Evolutionary conservation across 64 coral and sea anemone genomes (phyloP), one percentile per base, ranked within the genome.

Genomic region (Catalaphyllia jardinei): DNA sequence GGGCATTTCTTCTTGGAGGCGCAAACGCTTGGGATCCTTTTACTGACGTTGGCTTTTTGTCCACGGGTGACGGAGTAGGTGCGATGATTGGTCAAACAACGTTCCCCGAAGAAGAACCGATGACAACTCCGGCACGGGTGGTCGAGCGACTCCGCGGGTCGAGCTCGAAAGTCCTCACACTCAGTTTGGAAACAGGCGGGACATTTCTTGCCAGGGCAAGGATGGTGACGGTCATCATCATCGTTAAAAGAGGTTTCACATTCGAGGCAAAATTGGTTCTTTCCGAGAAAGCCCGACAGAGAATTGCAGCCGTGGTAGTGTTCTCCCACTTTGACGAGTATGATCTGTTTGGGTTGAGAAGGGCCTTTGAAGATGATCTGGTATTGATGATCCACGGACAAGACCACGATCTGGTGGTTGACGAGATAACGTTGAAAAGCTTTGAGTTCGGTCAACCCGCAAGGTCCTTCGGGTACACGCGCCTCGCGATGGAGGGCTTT

Each of bases 371-470:
- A 86, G 10, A 89, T 62, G 10, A 88, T 71, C 6, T 50, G 76
- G 84, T 89, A 89, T 4, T 88, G 19, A 2, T 89, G 87, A 14
- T 90, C 60, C 51, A 55, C 76, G 8, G 94, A 82, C 20, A 96
- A 62, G 3, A 96, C 79, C 52, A 73, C 85, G 19, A 96, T 61
- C 54, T 96, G 94, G 50, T 89, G 92, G 0, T 78, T 57, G 4
- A 15, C 4, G 1, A 96, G 60, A 46, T n/a, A 4, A 1, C 9
- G 60, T 92, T 96, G 79, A 86, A 96, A 89, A 13, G 2, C 75
- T 10, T 89, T 78, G 1, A 96, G 38, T 79, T 96, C 86, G n/a
- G 77, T 77, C 0, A 96, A 33, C 0, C 94, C 94, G 60, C 94
- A 96, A 0, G 72, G 71, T 0, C 89, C 60, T 20, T 84, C 11